phyloP scores from a whole-genome alignment of 2,797 vertebrate species.

The Clarias pachynema region DNA sequence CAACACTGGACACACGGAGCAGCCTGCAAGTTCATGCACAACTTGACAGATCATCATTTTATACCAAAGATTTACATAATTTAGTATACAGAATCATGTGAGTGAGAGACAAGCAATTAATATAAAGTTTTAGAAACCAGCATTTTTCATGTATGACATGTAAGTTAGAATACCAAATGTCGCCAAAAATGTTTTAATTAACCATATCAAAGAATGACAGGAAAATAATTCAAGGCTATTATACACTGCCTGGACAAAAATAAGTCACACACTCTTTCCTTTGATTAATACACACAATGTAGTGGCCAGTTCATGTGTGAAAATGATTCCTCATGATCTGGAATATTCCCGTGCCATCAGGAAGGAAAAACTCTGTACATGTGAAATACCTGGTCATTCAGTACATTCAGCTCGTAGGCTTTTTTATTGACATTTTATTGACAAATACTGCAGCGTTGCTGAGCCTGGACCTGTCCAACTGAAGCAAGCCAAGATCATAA shows the following conservation, averaged over 20 bases:
- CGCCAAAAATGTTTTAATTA: neutral
- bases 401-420: too few species aligned
- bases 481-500: too few species aligned
- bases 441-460: too few species aligned
- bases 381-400: too few species aligned
- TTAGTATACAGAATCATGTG: neutral
- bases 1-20: slow-evolving; percentile 32
- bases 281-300: too few species aligned
- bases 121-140: neutral
- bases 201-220: neutral
- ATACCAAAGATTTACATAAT: neutral
- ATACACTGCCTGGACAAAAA: neutral
- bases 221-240: neutral
- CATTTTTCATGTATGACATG: neutral
- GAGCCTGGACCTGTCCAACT: too few species aligned
- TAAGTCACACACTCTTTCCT: too few species aligned
- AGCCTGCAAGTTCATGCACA: slow-evolving; percentile 51
- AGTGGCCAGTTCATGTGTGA: too few species aligned
- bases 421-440: too few species aligned
- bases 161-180: neutral
- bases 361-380: too few species aligned
- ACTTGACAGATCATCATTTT: neutral
- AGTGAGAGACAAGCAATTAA: neutral
- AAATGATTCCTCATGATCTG: too few species aligned
- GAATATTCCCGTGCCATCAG: too few species aligned